Evolutionary conservation across 2,797 vertebrate species (phyloP), one percentile per base, ranked within the genome.

Genomic region (Anguilla anguilla): DNA sequence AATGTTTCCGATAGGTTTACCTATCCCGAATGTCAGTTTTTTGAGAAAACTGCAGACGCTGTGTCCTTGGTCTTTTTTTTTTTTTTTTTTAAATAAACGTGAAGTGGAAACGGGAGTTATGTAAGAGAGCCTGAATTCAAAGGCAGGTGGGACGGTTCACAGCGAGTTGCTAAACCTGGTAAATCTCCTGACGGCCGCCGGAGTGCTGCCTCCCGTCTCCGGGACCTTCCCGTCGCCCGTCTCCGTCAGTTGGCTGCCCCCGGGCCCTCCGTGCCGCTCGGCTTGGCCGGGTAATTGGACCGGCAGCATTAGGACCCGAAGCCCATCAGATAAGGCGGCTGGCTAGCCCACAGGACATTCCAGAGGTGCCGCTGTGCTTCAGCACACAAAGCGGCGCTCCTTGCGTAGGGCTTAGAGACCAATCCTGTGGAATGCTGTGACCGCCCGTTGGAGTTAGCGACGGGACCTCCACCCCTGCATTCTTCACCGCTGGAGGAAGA

Each of bases 261-360:
- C 46, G 11, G 79, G 79, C 22, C 25, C 74, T 39, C 79, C 25
- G 17, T 51, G 39, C 79, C 28, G 74, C 43, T 49, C 46, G 5
- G 46, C 79, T 51, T 82, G 79, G 22, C 79, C 46, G 1, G 89
- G 92, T 91, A 61, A 90, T 89, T 92, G 92, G 89, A 91, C 91
- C 84, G 25, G 72, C 88, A 43, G 19, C 39, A 55, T 25, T 55
- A 85, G 87, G 81, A 89, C 72, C 39, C 86, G 31, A n/a, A 74
- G 90, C 90, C 92, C 90, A 94, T 95, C 94, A 94, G 94, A 95
- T 95, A 94, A 93, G 87, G 89, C 87, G 90, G 92, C 87, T 88
- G 69, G 88, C 61, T 28, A 46, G 2, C 49, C 69, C 39, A 81
- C 49, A 86, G 92, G 89, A 94, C 93, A 95, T 96, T 95, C 93